phyloP scores from a whole-genome alignment of 2,113 vertebrate species.

The Seriola dumerili region DNA sequence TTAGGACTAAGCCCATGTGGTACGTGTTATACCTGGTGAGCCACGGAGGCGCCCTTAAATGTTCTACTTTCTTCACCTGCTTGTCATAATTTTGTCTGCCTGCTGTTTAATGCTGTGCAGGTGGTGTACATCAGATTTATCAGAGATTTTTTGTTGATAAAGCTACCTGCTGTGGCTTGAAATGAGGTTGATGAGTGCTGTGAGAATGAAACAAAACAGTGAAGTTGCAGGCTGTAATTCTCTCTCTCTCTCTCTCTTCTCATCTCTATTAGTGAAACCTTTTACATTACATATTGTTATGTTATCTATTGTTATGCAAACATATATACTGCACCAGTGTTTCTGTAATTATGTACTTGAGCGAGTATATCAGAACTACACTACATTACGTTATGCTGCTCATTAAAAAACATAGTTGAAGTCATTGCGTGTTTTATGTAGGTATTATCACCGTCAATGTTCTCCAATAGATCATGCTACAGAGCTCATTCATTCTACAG shows the following conservation, averaged over 20 bases:
- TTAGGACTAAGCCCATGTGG: too few species aligned
- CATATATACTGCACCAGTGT: not conserved
- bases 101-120: slow-evolving; percentile 10
- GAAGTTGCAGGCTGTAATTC: slow-evolving; percentile 10
- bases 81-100: slow-evolving; percentile 19
- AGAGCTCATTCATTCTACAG: slow-evolving; percentile 2
- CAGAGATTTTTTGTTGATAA: not conserved
- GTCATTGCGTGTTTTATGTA: slow-evolving; percentile 8
- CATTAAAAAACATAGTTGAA: not conserved
- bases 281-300: slow-evolving; percentile 27
- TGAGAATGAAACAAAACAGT: slow-evolving; percentile 9
- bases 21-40: too few species aligned
- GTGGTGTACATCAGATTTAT: slow-evolving; percentile 16
- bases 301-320: too few species aligned
- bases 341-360: slow-evolving; percentile 8
- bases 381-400: not conserved
- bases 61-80: slow-evolving; percentile 6
- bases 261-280: slow-evolving; percentile 13
- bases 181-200: slow-evolving; percentile 8
- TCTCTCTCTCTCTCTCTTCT: slow-evolving; percentile 4
- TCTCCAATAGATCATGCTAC: not conserved
- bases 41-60: too few species aligned
- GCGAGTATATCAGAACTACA: not conserved
- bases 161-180: slow-evolving; percentile 25
- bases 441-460: slow-evolving; percentile 7